These are phyloP conservation scores for Aythya fuligula DNA, from an alignment of 2,797 vertebrate species.

Conservation along the genomic window DNA sequence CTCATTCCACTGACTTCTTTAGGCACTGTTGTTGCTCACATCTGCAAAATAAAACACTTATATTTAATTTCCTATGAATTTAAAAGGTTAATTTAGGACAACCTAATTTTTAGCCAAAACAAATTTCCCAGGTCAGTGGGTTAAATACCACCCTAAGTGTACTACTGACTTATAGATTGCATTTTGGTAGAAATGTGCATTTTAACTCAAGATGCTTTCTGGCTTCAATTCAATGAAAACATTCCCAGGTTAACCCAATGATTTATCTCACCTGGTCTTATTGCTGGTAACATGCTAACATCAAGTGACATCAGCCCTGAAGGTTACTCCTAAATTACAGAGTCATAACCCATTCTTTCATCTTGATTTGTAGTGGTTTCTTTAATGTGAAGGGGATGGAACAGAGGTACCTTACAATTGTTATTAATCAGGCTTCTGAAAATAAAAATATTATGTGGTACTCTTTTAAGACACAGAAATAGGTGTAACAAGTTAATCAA, in stretches of 20 bases:
- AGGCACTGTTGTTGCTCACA: neutral
- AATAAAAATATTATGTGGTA: neutral
- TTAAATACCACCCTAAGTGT: neutral
- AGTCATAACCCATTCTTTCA: neutral
- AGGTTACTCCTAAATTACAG: neutral
- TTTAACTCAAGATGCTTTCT: neutral
- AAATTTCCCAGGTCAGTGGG: neutral
- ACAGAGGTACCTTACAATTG: neutral
- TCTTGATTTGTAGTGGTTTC: neutral
- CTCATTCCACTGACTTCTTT: neutral
- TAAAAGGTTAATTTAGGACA: neutral
- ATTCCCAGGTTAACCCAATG: neutral
- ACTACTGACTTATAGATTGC: neutral
- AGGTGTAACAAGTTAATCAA: neutral
- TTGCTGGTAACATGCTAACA: neutral
- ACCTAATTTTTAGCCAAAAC: neutral
- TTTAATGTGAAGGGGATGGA: neutral
- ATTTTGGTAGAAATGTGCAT: neutral
- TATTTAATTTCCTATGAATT: neutral
- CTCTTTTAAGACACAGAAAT: neutral
- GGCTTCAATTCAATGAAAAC: neutral
- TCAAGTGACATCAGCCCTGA: neutral
- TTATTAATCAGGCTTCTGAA: neutral
- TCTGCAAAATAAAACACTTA: neutral
- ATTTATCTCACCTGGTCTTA: neutral